Base-by-base conservation (phyloP, 2,797 vertebrate species). In the Glossophaga mutica region DNA sequence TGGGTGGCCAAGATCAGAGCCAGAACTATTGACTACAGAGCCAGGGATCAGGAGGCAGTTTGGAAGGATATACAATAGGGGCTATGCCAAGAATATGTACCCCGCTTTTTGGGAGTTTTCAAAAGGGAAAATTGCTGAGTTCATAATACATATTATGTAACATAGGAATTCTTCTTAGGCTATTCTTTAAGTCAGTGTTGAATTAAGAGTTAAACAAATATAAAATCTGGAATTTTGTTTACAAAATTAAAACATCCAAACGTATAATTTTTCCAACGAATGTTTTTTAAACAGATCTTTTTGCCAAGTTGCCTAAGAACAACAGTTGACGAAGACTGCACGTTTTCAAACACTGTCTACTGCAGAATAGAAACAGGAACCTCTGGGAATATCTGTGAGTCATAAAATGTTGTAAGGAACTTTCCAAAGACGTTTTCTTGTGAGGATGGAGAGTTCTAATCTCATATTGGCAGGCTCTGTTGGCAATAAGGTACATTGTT, bases 251-350 rank as follows among this genome's bases (percentile, higher is more conserved):
- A 96, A 91, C 70, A 94, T 87, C 84, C 88, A 97, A 97, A 95
- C 89, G 94, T 96, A 96, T 95, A 83, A 94, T 89, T 94, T 96
- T 97, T 95, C 96, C 86, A 95, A 91, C 94, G 95, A 97, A 97
- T 84, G 19, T 83, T 95, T 59, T 85, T 97, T 97, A 96, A 97
- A 97, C 96, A 93, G 11, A 59, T 50, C 85, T 93, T 94, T 93
- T 39, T 48, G 94, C 90, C 95, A 95, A 97, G 50, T 93, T 94
- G 21, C 93, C 34, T 97, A 97, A 97, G 86, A 97, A 92, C 62
- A 97, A 73, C 77, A 62, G 76, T 97, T 97, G 21, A 11, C 9
- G 32, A 90, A 87, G 94, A 85, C 96, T 94, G 81, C 93, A 94
- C 37, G 44, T 96, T 88, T 97, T 89, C 87, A 90, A 79, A 76